Base-by-base conservation (phyloP, 2,888 invertebrate species). In the Linnaemya tessellans region DNA sequence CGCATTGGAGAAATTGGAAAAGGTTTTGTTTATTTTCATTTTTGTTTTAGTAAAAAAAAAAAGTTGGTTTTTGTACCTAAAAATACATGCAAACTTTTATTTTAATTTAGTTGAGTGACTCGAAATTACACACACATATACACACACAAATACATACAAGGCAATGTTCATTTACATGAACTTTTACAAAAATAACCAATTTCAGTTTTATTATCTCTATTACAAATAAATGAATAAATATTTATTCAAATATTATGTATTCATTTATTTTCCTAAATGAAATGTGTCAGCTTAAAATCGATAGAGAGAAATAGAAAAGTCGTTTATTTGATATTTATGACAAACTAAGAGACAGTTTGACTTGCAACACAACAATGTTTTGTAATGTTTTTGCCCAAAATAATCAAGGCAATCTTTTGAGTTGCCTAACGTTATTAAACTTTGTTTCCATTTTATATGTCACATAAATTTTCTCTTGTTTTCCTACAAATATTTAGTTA, bases 221-320 rank as follows among this genome's bases (percentile, higher is more conserved):
- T 49, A 58, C 11, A 49, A 60, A 78, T 49, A 78, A 51, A 60
- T 70, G 49, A 67, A 58, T 67, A 58, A 60, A 68, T 46, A 49
- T 58, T 79, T 62, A 60, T 78, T 60, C 25, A 80, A 64, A 68
- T 51, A 41, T 58, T 49, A 56, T 65, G 11, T 43, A 58, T 15
- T 67, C 22, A 46, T 68, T 62, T 10, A 30, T 30, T 60, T 38
- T 15, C n/a, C 20, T 35, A 51, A 60, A 58, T 60, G 43, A 80
- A 84, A 80, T 77, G 43, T 80, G 75, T 80, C 70, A 80, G 70
- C 62, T 56, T 64, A 22, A 58, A 84, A 84, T 75, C 70, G 80
- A 80, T 75, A 51, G 62, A 15, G 56, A 38, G 11, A 64, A 75
- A 38, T 30, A 49, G 22, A 25, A 79, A 73, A 56, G 22, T 0